Base-by-base conservation (phyloP, 2,888 invertebrate species). In the Epiblema foenella region DNA sequence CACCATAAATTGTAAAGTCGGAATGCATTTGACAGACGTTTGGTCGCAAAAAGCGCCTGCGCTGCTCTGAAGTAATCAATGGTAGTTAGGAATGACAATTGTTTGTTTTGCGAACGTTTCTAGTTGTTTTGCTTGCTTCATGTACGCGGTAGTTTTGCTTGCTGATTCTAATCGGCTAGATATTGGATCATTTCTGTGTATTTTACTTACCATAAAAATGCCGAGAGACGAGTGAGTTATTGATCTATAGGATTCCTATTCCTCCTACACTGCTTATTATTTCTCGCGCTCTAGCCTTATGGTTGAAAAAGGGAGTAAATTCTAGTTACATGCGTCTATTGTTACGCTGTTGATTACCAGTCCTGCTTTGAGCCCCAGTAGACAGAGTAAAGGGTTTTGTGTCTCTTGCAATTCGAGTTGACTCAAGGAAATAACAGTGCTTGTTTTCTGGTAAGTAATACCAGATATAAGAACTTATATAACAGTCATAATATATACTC, bases 21-120 rank as follows among this genome's bases (percentile, higher is more conserved):
- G 51, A 56, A 69, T 64, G 63, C 24, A 39, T 24, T 18, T 69
- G 68, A 69, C 69, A 64, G 69, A 37, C 46, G 33, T 8, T 56
- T 20, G n/a, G 24, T 46, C 9, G 54, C 10, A 68, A 64, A 69
- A 69, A 69, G 63, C 17, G 11, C 20, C 33, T 62, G 56, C 33
- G 54, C 15, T 12, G 17, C 24, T 49, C 54, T 33, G 54, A n/a
- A 42, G 37, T 54, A 62, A 56, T 33, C 42, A 68, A 54, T 46
- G 54, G 39, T 54, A 24, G 64, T 64, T 54, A 54, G 39, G 20
- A 52, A 64, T 64, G 64, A 39, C 64, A 64, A 54, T 62, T 56
- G 42, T 33, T 56, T 29, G 54, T 68, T 68, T 62, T 60, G 24
- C 54, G 20, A 33, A 12, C 46, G 54, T 68, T 68, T 56, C 62